Base-by-base conservation (phyloP, 1,140 invertebrate species). In the Sycophaga agraensis region DNA sequence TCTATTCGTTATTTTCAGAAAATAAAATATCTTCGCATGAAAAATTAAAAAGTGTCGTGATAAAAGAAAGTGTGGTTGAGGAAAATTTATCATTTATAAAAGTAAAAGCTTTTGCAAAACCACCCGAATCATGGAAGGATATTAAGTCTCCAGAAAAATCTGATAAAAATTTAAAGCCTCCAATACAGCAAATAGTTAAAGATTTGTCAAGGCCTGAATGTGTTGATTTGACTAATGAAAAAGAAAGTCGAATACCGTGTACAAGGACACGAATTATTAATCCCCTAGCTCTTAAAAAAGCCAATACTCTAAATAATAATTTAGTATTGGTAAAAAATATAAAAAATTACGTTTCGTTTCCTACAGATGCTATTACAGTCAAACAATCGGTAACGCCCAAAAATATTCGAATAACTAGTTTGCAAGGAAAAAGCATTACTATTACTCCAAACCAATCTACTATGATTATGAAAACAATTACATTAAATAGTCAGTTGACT, bases 31-130 rank as follows among this genome's bases (percentile, higher is more conserved):
- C 17, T 42, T 2, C 6, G 1, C 7, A 42, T 42, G 1, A 4
- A 19, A 19, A 19, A 19, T 1, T 42, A 42, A 5, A 6, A 19
- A 21, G 0, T 4, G 1, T 45, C 21, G 3, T 14, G 24, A 28
- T 28, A 21, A n/a, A 28, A n/a, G n/a, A n/a, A n/a, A 4, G 2
- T 2, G 11, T 1, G 11, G 14, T 14, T 2, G 31, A 37, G 26
- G 19, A 53, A 17, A 16, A 0, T 2, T 14, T 14, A 17, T 31
- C 35, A 34, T 17, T 70, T 12, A 21, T 78, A 37, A 67, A 75
- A 56, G 66, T 77, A 16, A 58, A 74, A 35, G 69, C 73, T 17
- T 79, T 79, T 51, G 77, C 77, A n/a, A 79, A 75, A 59, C 69
- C 69, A n/a, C 70, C 72, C 0, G 65, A 53, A 0, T 73, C 70